Base-by-base conservation (phyloP, 2,888 invertebrate species). In the Incurvaria masculella region DNA sequence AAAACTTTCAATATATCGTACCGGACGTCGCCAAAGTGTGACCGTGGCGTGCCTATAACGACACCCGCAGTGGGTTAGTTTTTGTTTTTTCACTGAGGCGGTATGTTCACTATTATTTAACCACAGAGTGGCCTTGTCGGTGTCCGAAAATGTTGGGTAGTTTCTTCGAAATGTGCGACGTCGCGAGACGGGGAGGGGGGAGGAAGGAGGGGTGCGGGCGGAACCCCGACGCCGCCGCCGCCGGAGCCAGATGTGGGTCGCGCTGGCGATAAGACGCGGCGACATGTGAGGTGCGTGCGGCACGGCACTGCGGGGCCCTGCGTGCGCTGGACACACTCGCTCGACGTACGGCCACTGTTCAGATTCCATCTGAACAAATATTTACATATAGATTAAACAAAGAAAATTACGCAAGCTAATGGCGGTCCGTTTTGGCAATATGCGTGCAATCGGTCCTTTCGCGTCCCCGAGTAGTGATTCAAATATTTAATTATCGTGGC, bases 231-330 rank as follows among this genome's bases (percentile, higher is more conserved):
- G 73, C 66, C 76, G 75, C 75, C 72, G 68, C 60, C 49, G 40
- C 21, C 45, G 21, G 19, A 26, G 17, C 49, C 19, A 72, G 74
- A 76, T 75, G 70, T 78, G 65, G 78, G 76, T 65, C 75, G 66
- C 53, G 60, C 75, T 4, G 11, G 33, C 33, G 33, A 33, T 33
- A 33, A 33, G 33, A 33, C 33, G 33, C 33, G 33, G 33, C 33
- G 33, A 33, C 33, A 14, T 33, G 33, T n/a, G 33, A 33, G 14
- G 33, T 33, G 33, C 33, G 33, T 33, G 33, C 8, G 11, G 33
- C 33, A 33, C 33, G 33, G 14, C 8, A 33, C 23, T 23, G 23
- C 23, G 5, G 5, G 5, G 23, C 23, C 23, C 5, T 4, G 5
- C 5, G 5, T 10, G 23, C 23, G 23, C 23, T 10, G 23, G 5